A percentile compares a stretch with the other conserved stretches of the same genome.
phyloP scores from a whole-genome alignment of 2,888 invertebrate species.

The Cyclophora albipunctata region DNA sequence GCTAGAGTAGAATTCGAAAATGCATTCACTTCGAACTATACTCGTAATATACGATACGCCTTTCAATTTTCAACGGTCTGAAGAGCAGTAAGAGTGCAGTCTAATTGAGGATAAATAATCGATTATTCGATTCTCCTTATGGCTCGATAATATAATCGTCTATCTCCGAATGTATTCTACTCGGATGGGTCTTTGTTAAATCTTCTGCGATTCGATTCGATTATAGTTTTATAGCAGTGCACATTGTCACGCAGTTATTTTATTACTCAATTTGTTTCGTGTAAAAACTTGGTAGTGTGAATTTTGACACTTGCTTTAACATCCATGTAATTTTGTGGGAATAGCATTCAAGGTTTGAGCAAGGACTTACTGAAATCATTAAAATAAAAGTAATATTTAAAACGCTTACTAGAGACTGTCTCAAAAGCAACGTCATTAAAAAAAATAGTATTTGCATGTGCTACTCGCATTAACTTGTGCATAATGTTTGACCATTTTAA shows the following conservation, averaged over 20 bases:
- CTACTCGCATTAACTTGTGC: constrained; percentile 1
- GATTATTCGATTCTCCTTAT: constrained; percentile 43
- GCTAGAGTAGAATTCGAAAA: too few relatives aligned
- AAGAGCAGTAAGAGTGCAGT: constrained; percentile 24
- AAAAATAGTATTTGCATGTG: neutral
- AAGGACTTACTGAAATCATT: too few relatives aligned
- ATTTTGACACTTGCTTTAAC: neutral
- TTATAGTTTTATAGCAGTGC: constrained; percentile 15
- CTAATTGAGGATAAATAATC: constrained; percentile 39
- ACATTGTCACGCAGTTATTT: constrained; percentile 23
- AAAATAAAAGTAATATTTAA: too few relatives aligned
- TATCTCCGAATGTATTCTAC: constrained; percentile 11
- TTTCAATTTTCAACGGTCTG: constrained; percentile 33
- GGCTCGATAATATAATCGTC: constrained; percentile 4
- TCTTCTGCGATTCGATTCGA: constrained; percentile 21
- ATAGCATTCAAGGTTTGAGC: too few relatives aligned
- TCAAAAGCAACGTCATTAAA: too few relatives aligned
- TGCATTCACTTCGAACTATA: too few relatives aligned
- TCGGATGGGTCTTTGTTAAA: constrained; percentile 19
- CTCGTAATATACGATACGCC: constrained; percentile 13
- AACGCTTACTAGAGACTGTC: too few relatives aligned
- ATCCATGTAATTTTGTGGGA: too few relatives aligned
- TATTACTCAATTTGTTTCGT: constrained; percentile 12
- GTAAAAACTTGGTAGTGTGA: constrained; percentile 4
- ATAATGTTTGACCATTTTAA: constrained; percentile 2